phyloP scores from a whole-genome alignment of 2,113 vertebrate genomes.

The Dipodomys merriami region DNA sequence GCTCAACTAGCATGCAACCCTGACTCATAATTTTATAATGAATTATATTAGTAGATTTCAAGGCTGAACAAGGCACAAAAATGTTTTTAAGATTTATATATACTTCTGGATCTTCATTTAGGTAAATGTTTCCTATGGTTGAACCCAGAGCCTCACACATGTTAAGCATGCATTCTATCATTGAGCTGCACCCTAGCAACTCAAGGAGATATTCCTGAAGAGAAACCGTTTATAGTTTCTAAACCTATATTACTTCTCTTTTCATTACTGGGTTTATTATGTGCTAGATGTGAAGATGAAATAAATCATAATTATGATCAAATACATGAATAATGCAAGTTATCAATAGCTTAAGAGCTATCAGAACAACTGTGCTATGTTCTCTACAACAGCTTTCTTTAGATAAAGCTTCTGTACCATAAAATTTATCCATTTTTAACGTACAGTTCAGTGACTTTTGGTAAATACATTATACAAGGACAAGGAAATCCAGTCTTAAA shows the following conservation, averaged over 20 bases:
- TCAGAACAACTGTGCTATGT: background rate
- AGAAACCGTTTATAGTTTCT: conserved; percentile 6
- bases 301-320: conserved; percentile 13
- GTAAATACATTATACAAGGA: background rate
- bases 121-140: background rate
- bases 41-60: conserved; percentile 16
- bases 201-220: background rate
- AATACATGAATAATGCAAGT: conserved; percentile 5
- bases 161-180: background rate
- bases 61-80: background rate
- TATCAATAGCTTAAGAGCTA: conserved; percentile 21
- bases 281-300: background rate
- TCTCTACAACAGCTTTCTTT: conserved; percentile 14
- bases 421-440: conserved; percentile 6
- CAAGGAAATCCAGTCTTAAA: background rate
- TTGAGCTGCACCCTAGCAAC: background rate
- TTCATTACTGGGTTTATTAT: background rate
- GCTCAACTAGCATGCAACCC: background rate
- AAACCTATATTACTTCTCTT: background rate
- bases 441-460: background rate
- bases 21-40: conserved; percentile 16
- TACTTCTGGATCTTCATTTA: background rate
- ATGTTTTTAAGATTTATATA: background rate
- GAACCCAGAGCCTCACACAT: background rate
- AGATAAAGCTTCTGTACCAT: background rate